Base-by-base conservation (phyloP, 2,888 invertebrate genomes). In the Congeria kusceri region DNA sequence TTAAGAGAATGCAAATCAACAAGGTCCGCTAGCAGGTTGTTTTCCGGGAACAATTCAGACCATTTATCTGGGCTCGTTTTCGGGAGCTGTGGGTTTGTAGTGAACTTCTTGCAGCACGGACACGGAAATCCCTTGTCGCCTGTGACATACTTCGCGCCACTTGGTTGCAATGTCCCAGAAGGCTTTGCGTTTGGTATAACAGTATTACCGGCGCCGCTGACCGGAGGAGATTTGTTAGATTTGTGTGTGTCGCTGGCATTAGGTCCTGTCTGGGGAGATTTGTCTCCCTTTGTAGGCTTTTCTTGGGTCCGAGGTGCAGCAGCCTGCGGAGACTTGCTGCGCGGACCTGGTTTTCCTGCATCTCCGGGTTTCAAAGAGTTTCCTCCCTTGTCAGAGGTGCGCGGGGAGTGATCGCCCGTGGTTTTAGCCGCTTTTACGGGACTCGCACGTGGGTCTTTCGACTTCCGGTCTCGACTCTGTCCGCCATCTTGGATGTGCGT, bases 41-140 rank as follows among this genome's bases (percentile, higher is more conserved):
- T 87, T 15, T 83, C 68, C 11, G 87, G 86, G 57, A 87, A 87
- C n/a, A 77, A 62, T n/a, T 83, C 81, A 0, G 77, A 76, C 87
- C 86, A 86, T 69, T 84, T 83, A 11, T 79, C 74, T 20, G 77
- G 69, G 11, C 79, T 28, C 7, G 80, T 73, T 67, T 69, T 72
- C 4, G 73, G 53, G 28, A 80, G 44, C 5, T 72, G 56, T 3
- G 83, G 75, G 0, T 69, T 78, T n/a, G 76, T 76, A 3, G 70
- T 65, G 53, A 80, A 80, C 49, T 78, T 80, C 29, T 66, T 71
- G 63, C 83, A 83, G 28, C 77, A 75, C 3, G 83, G 83, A 57
- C 83, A 83, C 13, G 75, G 76, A 20, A 83, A 83, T 15, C 83
- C 83, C 28, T 76, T 83, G 1, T 59, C 29, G 9, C 70, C 57